These are phyloP conservation scores for Sebastes trivittatus DNA, from an alignment of 2,797 vertebrate species.

Conservation along the genomic window DNA sequence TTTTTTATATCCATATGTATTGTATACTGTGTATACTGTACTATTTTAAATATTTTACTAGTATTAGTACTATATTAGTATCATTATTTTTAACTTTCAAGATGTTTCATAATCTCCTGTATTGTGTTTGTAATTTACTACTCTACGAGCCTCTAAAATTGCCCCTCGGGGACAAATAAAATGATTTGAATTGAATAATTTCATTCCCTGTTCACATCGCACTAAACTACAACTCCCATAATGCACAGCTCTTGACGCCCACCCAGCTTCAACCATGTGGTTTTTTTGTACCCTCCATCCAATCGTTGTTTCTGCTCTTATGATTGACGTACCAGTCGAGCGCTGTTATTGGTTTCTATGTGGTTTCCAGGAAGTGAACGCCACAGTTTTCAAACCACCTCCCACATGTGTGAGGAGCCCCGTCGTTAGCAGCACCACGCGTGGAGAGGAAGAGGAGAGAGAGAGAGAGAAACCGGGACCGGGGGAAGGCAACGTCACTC, in stretches of 20 bases:
- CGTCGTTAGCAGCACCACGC: conserved; percentile 79
- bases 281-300: conserved; percentile 30
- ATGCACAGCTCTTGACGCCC: conserved; percentile 30
- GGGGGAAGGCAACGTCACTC: conserved; percentile 83
- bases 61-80: too few relatives aligned
- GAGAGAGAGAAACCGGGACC: conserved; percentile 31
- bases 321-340: conserved; percentile 46
- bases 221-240: conserved; percentile 60
- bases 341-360: conserved; percentile 67
- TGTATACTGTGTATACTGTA: too few relatives aligned
- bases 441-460: too few relatives aligned
- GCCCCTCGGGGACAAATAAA: too few relatives aligned
- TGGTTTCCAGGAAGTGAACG: conserved; percentile 85
- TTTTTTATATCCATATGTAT: too few relatives aligned
- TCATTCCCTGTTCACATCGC: accelerated
- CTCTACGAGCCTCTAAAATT: too few relatives aligned
- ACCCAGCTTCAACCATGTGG: conserved; percentile 68
- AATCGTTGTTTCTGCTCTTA: conserved; percentile 37
- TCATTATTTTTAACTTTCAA: too few relatives aligned
- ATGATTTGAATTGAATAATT: too few relatives aligned
- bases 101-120: too few relatives aligned
- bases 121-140: too few relatives aligned
- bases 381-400: conserved; percentile 68
- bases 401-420: conserved; percentile 78
- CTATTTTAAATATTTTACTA: too few relatives aligned